Conservation (phyloP, 2,113 vertebrate genomes). For the Lampris megalopsis region DNA sequence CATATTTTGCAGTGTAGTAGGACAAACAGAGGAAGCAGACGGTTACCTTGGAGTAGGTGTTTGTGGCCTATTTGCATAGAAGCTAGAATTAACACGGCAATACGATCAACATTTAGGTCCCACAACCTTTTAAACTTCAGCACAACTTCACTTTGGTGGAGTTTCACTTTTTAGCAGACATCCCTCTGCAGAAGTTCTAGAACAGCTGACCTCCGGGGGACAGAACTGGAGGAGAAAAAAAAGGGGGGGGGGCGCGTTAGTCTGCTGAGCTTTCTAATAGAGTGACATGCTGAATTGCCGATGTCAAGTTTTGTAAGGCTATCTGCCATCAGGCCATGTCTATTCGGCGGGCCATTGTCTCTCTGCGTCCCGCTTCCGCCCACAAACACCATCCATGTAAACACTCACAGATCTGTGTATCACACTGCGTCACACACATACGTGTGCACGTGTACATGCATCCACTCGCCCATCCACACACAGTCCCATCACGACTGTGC, state of each 20-base stretch:
- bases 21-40: too few species aligned
- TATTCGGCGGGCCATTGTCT: neutral
- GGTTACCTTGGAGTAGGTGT: too few species aligned
- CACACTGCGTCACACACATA: neutral
- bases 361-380: neutral
- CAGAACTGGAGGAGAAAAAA: neutral
- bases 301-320: neutral
- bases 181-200: neutral
- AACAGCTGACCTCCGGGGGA: neutral
- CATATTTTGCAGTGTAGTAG: too few species aligned
- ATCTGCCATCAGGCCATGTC: constrained; percentile 1
- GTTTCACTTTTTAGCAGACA: neutral
- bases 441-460: too few species aligned
- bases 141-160: neutral
- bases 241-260: neutral
- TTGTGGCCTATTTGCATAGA: too few species aligned
- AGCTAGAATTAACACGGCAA: too few species aligned
- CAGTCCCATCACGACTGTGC: neutral
- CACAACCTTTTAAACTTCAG: too few species aligned
- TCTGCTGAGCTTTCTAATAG: constrained; percentile 11
- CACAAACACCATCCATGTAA: neutral
- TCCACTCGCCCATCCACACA: neutral
- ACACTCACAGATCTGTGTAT: constrained; percentile 18
- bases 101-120: too few species aligned
- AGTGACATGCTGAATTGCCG: neutral